Evolutionary conservation across 2,797 vertebrate genomes (phyloP).

Genomic region (Vultur gryphus): DNA sequence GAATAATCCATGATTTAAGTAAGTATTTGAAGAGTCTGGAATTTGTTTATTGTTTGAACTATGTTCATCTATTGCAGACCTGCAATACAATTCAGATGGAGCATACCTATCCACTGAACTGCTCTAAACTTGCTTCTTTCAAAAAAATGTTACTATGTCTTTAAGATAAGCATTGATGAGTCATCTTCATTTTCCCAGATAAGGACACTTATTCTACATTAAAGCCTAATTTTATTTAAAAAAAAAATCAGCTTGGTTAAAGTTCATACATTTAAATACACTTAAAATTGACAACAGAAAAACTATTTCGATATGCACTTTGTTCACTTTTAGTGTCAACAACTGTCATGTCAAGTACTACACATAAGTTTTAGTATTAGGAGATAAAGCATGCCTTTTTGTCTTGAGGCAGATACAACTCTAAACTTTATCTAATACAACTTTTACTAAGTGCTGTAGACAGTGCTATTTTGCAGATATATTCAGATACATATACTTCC

Average conservation of each 20-base stretch:
- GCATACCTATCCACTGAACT: not conserved
- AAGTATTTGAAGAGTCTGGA: not conserved
- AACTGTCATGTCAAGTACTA: not conserved
- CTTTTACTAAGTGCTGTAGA: not conserved
- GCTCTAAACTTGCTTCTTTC: not conserved
- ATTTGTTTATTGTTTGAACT: not conserved
- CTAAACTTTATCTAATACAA: not conserved
- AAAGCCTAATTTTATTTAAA: not conserved
- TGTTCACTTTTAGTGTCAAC: not conserved
- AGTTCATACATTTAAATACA: not conserved
- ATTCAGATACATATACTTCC: accelerated
- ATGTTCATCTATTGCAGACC: not conserved
- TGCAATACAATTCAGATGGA: not conserved
- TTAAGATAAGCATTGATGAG: not conserved
- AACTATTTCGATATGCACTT: not conserved
- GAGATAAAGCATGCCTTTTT: not conserved
- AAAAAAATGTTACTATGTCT: not conserved
- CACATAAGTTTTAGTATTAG: accelerated
- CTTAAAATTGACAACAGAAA: not conserved
- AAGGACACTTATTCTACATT: not conserved
- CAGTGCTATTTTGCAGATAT: not conserved
- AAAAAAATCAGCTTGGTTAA: not conserved
- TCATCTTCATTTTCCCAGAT: not conserved
- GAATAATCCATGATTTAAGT: not conserved
- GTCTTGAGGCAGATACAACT: not conserved